Conservation (phyloP, 1,140 invertebrate species). For the Leptopilina boulardi region DNA sequence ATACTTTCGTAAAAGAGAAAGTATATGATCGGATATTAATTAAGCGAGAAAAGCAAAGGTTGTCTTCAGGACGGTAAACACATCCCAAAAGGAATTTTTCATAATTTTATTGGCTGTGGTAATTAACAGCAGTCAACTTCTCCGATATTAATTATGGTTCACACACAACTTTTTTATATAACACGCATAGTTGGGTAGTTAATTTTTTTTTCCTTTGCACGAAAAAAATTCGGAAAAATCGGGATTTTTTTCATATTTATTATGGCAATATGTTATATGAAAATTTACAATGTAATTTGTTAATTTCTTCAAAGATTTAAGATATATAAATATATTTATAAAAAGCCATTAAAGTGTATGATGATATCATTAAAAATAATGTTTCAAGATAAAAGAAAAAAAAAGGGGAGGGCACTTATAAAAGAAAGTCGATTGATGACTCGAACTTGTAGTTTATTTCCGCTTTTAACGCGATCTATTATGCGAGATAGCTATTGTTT, state of each 20-base stretch:
- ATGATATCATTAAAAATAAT: constrained; percentile 29
- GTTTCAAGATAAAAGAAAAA: constrained; percentile 19
- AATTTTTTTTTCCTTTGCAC: neutral
- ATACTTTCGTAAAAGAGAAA: constrained; percentile 13
- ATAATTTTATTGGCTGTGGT: constrained; percentile 14
- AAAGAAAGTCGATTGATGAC: constrained; percentile 5
- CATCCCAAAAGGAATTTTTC: neutral
- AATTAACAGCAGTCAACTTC: neutral
- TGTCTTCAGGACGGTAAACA: constrained; percentile 12
- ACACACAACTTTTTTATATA: neutral
- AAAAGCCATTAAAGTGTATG: constrained; percentile 19
- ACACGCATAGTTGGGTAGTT: neutral
- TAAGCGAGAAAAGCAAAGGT: constrained; percentile 8
- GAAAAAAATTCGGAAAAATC: neutral
- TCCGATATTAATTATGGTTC: constrained; percentile 17
- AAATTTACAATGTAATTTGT: constrained; percentile 24
- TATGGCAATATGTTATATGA: neutral
- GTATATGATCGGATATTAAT: constrained; percentile 6
- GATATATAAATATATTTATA: neutral
- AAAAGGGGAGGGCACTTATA: constrained; percentile 2
- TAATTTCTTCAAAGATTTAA: neutral
- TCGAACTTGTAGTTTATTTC: constrained; percentile 5
- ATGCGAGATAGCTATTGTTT: neutral
- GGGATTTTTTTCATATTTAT: neutral
- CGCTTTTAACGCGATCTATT: neutral